A percentile compares a stretch with the other conserved stretches of the same genome.
phyloP scores from a whole-genome alignment of 2,113 vertebrate genomes.

The Phalacrocorax carbo region DNA sequence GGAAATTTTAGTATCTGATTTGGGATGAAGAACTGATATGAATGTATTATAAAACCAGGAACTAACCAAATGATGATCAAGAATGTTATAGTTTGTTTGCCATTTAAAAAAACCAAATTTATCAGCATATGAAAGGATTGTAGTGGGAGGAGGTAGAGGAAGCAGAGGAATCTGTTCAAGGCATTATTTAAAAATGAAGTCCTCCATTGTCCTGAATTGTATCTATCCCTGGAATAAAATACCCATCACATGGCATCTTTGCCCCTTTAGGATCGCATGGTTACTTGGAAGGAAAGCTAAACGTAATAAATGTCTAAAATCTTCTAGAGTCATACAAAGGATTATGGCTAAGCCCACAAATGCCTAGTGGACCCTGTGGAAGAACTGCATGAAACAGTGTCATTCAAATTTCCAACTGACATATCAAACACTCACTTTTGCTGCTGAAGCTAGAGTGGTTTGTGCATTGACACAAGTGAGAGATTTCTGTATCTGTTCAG shows the following conservation, averaged over 20 bases:
- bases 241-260: background rate
- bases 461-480: background rate
- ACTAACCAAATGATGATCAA: background rate
- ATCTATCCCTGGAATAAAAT: background rate
- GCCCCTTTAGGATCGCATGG: background rate
- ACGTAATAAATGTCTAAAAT: background rate
- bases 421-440: background rate
- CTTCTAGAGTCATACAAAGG: background rate
- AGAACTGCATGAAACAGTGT: background rate
- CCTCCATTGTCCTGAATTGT: background rate
- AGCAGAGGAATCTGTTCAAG: background rate
- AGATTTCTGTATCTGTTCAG: background rate
- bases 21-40: background rate
- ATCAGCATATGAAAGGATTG: background rate
- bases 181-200: background rate
- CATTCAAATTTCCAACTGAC: background rate
- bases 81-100: background rate
- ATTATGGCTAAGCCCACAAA: background rate
- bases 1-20: background rate
- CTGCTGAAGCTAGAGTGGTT: background rate
- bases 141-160: background rate
- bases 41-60: background rate
- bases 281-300: background rate
- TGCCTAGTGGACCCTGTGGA: background rate
- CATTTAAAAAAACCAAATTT: background rate